phyloP scores from a whole-genome alignment of 2,113 vertebrate species.

The Cepphus grylle region DNA sequence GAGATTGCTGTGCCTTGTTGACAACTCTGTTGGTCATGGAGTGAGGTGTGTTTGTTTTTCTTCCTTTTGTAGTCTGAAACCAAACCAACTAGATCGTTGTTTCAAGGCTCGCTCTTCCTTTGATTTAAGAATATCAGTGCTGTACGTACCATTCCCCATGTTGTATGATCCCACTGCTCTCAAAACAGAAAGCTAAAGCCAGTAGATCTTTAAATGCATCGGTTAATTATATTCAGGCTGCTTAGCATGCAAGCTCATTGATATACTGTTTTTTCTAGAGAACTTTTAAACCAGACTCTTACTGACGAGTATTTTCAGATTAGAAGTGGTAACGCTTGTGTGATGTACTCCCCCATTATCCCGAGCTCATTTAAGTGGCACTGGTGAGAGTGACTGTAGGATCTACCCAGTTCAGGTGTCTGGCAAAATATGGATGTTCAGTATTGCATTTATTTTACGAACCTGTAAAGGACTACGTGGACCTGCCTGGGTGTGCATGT shows the following conservation, averaged over 20 bases:
- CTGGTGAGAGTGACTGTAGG: not conserved
- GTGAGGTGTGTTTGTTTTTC: not conserved
- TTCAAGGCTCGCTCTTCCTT: not conserved
- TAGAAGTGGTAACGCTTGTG: not conserved
- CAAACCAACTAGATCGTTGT: not conserved
- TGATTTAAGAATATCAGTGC: not conserved
- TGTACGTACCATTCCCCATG: not conserved
- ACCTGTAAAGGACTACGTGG: not conserved
- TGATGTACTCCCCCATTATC: not conserved
- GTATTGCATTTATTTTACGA: not conserved
- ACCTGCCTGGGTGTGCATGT: too few species aligned
- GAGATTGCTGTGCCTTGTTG: not conserved
- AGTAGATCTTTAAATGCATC: not conserved
- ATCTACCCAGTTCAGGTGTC: not conserved
- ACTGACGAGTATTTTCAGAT: not conserved
- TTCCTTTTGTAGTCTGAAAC: not conserved
- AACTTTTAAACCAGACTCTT: not conserved
- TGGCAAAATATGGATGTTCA: not conserved
- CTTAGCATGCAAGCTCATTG: not conserved
- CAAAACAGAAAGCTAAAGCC: not conserved
- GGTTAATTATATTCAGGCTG: not conserved
- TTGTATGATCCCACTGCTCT: not conserved
- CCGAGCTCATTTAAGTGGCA: not conserved
- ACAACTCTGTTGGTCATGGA: not conserved
- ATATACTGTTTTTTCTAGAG: not conserved